Conservation (phyloP, 1,140 invertebrate species). For the Drosophila takahashii region DNA sequence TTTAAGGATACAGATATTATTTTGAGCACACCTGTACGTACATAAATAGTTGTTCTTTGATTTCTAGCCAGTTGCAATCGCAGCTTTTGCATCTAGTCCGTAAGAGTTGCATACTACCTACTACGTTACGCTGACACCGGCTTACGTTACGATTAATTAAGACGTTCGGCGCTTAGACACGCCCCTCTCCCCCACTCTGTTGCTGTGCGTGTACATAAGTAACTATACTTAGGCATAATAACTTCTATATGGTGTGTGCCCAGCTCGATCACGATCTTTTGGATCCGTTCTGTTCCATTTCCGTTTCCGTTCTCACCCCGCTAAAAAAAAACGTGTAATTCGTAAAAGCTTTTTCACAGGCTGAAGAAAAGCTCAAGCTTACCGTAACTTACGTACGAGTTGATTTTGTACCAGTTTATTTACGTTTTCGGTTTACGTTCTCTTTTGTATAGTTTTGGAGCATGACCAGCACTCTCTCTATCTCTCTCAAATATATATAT, state of each 20-base stretch:
- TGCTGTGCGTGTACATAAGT: conserved; percentile 43
- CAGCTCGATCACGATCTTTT: conserved; percentile 34
- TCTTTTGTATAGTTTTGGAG: conserved; percentile 73
- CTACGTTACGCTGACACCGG: conserved; percentile 38
- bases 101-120: conserved; percentile 36
- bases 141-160: conserved; percentile 36
- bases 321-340: conserved; percentile 28
- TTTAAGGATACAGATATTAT: neutral
- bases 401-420: conserved; percentile 47
- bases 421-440: conserved; percentile 66
- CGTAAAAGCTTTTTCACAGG: conserved; percentile 42
- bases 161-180: conserved; percentile 41
- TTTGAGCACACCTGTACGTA: conserved; percentile 2
- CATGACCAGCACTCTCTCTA: conserved; percentile 72
- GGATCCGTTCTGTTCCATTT: conserved; percentile 33
- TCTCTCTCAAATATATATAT: conserved; percentile 48
- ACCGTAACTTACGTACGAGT: conserved; percentile 40
- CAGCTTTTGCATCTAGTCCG: conserved; percentile 49
- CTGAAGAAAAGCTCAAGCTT: conserved; percentile 52
- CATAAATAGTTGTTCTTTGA: conserved; percentile 34
- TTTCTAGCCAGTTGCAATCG: conserved; percentile 45
- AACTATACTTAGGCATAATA: conserved; percentile 25
- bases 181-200: conserved; percentile 30
- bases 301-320: conserved; percentile 36
- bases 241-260: conserved; percentile 25